Evolutionary conservation across 2,113 vertebrate species (phyloP).

Genomic region (Anseranas semipalmata): DNA sequence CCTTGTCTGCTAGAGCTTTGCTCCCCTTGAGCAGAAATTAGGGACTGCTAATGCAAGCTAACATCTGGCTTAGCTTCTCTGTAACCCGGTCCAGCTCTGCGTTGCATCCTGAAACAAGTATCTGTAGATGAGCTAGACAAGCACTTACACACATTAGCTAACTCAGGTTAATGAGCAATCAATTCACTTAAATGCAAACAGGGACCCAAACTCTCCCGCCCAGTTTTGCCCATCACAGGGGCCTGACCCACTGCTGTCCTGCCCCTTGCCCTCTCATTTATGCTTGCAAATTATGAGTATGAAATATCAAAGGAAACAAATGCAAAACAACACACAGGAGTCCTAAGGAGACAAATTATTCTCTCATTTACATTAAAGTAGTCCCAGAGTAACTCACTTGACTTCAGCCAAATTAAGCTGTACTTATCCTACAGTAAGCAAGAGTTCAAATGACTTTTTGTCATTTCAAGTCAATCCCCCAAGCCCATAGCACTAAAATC

Average conservation of each 20-base stretch:
- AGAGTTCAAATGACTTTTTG: background rate
- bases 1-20: background rate
- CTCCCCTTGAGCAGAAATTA: background rate
- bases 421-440: background rate
- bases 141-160: background rate
- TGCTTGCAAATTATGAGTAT: background rate
- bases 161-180: background rate
- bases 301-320: background rate
- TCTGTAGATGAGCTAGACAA: background rate
- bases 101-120: background rate
- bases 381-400: background rate
- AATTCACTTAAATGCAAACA: background rate
- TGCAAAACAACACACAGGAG: background rate
- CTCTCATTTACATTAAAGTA: background rate
- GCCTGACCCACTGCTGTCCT: fast-evolving
- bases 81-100: background rate
- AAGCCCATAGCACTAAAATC: background rate
- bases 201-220: background rate
- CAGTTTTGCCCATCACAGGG: no score
- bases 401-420: background rate
- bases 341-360: background rate
- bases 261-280: background rate
- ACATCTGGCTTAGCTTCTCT: background rate
- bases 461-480: background rate
- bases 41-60: background rate